These are phyloP conservation scores for Tethya wilhelma DNA, from an alignment of 37 sponge, comb jelly and placozoan species.

Conservation along the genomic window DNA sequence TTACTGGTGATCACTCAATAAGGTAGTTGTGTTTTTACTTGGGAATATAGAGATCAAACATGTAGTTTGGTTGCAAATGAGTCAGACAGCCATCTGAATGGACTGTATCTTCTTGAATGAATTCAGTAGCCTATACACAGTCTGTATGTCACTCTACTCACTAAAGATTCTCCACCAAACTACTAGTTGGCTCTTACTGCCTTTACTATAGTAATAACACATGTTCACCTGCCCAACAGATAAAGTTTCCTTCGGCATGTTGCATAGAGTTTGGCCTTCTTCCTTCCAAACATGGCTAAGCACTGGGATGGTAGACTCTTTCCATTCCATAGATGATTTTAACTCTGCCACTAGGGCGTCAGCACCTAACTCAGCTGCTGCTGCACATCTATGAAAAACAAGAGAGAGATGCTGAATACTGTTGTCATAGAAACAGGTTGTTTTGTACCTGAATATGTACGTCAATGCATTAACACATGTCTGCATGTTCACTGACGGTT, in stretches of 20 bases:
- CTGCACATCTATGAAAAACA: conserved; percentile 31
- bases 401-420: background rate
- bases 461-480: conserved; percentile 69
- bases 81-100: too few relatives aligned
- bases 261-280: conserved; percentile 40
- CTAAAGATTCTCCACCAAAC: too few relatives aligned
- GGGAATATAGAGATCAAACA: too few relatives aligned
- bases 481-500: conserved; percentile 42
- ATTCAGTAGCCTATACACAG: too few relatives aligned
- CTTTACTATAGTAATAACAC: background rate
- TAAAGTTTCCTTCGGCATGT: conserved; percentile 31
- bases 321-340: conserved; percentile 61
- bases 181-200: background rate
- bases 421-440: background rate
- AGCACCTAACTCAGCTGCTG: conserved; percentile 36
- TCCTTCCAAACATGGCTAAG: conserved; percentile 82
- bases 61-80: too few relatives aligned
- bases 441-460: conserved; percentile 63
- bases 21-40: too few relatives aligned
- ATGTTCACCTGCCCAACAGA: conserved; percentile 66
- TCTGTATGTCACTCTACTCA: too few relatives aligned
- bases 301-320: conserved; percentile 48
- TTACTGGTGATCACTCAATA: too few relatives aligned
- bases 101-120: too few relatives aligned
- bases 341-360: conserved; percentile 66